Conservation (phyloP, 2,113 vertebrate species). For the Poecilia latipinna region DNA sequence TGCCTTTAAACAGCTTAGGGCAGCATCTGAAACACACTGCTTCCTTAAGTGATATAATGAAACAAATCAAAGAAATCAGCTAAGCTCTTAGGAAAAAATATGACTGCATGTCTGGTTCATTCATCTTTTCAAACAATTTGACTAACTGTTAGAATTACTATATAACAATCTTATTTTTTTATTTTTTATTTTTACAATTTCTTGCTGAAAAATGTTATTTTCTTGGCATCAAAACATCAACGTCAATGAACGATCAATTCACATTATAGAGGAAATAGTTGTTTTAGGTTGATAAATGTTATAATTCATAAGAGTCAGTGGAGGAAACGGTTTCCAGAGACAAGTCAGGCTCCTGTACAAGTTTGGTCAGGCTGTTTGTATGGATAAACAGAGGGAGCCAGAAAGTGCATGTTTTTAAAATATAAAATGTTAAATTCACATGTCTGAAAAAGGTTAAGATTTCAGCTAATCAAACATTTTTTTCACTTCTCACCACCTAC, state of each 20-base stretch:
- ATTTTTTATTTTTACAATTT: neutral
- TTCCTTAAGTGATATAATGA: neutral
- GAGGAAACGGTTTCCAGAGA: neutral
- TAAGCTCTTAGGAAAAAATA: neutral
- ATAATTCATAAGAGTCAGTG: neutral
- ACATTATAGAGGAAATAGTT: neutral
- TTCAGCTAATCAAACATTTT: neutral
- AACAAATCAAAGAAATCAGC: neutral
- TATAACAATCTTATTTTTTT: neutral
- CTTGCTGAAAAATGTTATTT: neutral
- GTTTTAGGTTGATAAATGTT: neutral
- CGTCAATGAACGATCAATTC: slow-evolving; percentile 9
- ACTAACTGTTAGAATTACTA: neutral
- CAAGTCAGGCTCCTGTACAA: neutral
- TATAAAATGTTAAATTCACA: neutral
- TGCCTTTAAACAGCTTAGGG: too few relatives aligned
- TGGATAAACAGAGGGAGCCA: neutral
- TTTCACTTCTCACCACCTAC: neutral
- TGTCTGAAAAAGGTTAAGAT: neutral
- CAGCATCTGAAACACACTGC: neutral
- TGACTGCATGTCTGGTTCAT: neutral
- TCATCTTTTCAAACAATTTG: too few relatives aligned
- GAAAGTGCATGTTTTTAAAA: neutral
- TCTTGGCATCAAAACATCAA: neutral
- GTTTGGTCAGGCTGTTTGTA: neutral